Evolutionary conservation across 2,888 invertebrate genomes (phyloP).

Genomic region (Drosophila nigricruria): DNA sequence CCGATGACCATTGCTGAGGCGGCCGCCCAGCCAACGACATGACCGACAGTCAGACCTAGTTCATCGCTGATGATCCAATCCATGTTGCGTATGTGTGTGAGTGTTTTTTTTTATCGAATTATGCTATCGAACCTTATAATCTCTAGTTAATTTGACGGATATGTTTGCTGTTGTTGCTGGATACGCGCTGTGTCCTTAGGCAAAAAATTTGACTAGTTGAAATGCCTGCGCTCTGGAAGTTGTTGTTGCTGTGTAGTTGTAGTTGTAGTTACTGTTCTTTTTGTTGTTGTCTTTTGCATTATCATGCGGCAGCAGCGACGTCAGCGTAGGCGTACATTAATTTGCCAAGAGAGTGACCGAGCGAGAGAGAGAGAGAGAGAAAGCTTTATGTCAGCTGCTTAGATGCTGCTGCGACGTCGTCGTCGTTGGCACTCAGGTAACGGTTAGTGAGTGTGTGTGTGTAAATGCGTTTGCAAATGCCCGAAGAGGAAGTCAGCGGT

Average conservation of each 20-base stretch:
- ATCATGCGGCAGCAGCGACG: constrained; percentile 30
- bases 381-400: constrained; percentile 52
- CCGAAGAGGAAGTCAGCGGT: constrained; percentile 60
- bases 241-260: constrained; percentile 46
- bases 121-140: constrained; percentile 27
- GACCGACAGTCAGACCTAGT: constrained; percentile 90
- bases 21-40: constrained; percentile 92
- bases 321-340: constrained; percentile 55
- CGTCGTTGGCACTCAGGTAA: constrained; percentile 39
- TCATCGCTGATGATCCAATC: constrained; percentile 93
- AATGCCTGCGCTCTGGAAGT: constrained; percentile 66
- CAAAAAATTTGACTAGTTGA: constrained; percentile 62
- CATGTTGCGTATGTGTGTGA: constrained; percentile 85
- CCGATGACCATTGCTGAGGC: constrained; percentile 97
- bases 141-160: constrained; percentile 62
- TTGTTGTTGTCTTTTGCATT: constrained; percentile 41
- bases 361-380: constrained; percentile 7
- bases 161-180: constrained; percentile 49
- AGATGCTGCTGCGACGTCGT: constrained; percentile 28
- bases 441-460: constrained; percentile 23
- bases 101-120: constrained; percentile 21
- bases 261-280: constrained; percentile 15
- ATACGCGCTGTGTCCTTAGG: constrained; percentile 20
- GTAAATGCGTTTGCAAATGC: constrained; percentile 60
- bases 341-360: constrained; percentile 8